These are phyloP conservation scores for Epizoanthus rinbou DNA, from an alignment of 92 coral and sea anemone genomes.

Conservation along the genomic window DNA sequence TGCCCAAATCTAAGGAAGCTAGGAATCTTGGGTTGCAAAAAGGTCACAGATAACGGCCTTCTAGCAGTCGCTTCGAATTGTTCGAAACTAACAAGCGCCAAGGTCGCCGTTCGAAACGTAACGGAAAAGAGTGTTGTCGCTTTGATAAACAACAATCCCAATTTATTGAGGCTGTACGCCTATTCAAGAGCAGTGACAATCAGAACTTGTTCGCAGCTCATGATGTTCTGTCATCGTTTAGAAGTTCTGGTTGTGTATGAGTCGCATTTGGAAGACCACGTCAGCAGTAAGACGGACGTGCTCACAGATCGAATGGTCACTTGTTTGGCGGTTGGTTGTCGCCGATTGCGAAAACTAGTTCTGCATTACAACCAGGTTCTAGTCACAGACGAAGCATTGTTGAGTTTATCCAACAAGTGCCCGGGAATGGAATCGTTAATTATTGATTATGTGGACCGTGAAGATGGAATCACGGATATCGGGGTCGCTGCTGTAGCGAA, in stretches of 20 bases:
- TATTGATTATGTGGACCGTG: constrained; percentile 89
- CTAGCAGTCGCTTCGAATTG: constrained; percentile 79
- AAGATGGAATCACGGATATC: constrained; percentile 84
- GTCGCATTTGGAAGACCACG: constrained; percentile 80
- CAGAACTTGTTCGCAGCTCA: constrained; percentile 65
- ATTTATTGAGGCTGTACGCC: constrained; percentile 70
- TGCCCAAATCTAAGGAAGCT: constrained; percentile 88
- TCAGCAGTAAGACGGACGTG: constrained; percentile 69
- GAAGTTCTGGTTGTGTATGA: constrained; percentile 87
- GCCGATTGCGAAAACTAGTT: constrained; percentile 68
- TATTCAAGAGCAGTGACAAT: constrained; percentile 91
- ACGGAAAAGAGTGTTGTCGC: constrained; percentile 81
- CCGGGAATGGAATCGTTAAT: constrained; percentile 78
- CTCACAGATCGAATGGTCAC: constrained; percentile 84
- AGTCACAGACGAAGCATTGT: constrained; percentile 76
- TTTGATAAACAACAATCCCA: constrained; percentile 78
- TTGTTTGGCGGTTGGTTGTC: constrained; percentile 81
- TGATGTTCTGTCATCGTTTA: constrained; percentile 68
- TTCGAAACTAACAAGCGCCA: constrained; percentile 66
- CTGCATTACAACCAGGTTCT: constrained; percentile 89
- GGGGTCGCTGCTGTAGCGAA: constrained; percentile 88
- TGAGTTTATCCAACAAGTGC: constrained; percentile 79
- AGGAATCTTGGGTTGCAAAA: constrained; percentile 71
- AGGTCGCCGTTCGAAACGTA: constrained; percentile 82
- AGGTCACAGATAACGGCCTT: constrained; percentile 82